phyloP scores from a whole-genome alignment of 2,888 invertebrate species.

The Lepidonotus clava region DNA sequence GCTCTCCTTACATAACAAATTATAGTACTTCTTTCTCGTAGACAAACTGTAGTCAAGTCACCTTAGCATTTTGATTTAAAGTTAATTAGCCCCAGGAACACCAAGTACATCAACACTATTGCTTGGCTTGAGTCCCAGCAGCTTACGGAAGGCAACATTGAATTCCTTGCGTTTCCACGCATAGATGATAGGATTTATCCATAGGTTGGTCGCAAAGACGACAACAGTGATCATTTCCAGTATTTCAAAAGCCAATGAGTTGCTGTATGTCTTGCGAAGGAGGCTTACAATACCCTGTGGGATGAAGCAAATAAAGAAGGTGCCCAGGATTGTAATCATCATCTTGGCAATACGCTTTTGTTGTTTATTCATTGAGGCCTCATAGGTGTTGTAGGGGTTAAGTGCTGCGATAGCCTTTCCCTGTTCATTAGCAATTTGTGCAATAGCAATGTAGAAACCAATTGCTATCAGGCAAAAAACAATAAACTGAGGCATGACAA shows the following conservation, averaged over 20 bases:
- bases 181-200: constrained; percentile 18
- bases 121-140: not conserved
- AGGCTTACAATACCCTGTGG: not conserved
- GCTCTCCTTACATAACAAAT: no score
- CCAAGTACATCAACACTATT: no score
- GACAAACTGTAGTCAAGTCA: no score
- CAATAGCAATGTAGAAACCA: not conserved
- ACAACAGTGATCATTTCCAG: not conserved
- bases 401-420: not conserved
- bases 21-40: no score
- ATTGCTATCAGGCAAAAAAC: not conserved
- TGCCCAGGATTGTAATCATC: constrained; percentile 9
- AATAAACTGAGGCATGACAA: not conserved
- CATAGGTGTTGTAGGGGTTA: not conserved
- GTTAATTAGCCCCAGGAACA: no score
- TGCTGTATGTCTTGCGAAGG: not conserved
- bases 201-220: not conserved
- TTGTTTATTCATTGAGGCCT: not conserved
- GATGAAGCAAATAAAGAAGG: not conserved
- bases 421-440: not conserved
- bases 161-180: constrained; percentile 15
- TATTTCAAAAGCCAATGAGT: no score
- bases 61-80: no score
- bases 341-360: constrained; percentile 27
- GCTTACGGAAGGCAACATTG: not conserved